Evolutionary conservation across 2,113 vertebrate species (phyloP), one percentile per base, ranked within the genome.

Genomic region (Cololabis saira): DNA sequence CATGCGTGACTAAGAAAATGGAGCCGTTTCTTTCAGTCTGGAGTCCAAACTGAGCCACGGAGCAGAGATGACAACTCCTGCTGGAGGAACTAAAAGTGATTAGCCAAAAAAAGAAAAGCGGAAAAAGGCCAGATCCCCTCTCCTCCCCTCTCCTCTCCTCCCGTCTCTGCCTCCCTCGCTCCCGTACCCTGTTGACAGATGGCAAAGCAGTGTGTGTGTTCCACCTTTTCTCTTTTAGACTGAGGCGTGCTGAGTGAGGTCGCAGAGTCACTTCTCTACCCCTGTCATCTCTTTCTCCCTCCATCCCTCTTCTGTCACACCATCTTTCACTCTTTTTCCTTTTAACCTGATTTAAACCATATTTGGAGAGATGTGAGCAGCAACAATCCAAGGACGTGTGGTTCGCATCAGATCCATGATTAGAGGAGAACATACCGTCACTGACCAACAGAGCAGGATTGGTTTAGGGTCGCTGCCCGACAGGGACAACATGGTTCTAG

Each of bases 131-230:
- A 30, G 55, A 37, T 68, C 66, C 69, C 18, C 3, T 51, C 62
- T 67, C 50, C 55, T 48, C 62, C 73, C 67, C 67, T 66, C 67
- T 17, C 66, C 66, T 66, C 47, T 53, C 66, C 66, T 66, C 47
- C 51, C 68, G 24, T 27, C 24, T 27, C 3, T 45, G 65, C 67
- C 49, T 71, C 19, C 17, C 64, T 69, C 54, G 51, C 61, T 50
- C 59, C 67, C 52, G 58, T 61, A 41, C 72, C 60, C 78, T 52
- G 56, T 67, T 82, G 89, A 86, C 91, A 93, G 90, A 93, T 93
- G 91, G 92, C 62, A 30, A 74, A 82, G 69, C 90, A 91, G 90
- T 89, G 84, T 91, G 90, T 79, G 89, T 89, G 87, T 90, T 87
- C 90, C 87, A 90, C 76, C 81, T 74, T 86, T 91, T 89, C 84